Base-by-base conservation (phyloP, 2,797 vertebrate species). In the Sternotherus odoratus region DNA sequence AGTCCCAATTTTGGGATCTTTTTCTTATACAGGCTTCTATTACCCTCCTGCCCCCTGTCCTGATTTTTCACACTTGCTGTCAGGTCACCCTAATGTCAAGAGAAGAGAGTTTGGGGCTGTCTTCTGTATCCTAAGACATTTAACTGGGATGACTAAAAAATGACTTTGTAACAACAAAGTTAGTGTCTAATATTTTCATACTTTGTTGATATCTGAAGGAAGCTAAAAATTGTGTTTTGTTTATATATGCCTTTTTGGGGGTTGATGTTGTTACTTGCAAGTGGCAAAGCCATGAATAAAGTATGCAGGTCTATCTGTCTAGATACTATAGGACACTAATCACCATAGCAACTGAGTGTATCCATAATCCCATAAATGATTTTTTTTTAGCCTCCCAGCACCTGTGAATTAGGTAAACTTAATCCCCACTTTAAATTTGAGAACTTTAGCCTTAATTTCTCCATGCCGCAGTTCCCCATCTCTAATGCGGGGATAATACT, bases 401-500 rank as follows among this genome's bases (percentile, higher is more conserved):
- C 57, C 19, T 57, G 57, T 51, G 66, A 46, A 28, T 51, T 83
- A 63, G 43, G 8, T 43, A 72, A 51, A 13, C 51, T 69, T 12
- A 4, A 43, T 77, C 26, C 69, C 78, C 89, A 78, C 39, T 66
- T 46, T 83, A 54, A 81, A 82, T 12, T 48, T 86, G 56, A 26
- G n/a, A 91, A 43, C 0, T 1, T 88, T 78, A 51, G 53, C 83
- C 30, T 87, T 48, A 74, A 48, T 81, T 88, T 84, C 39, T 30
- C 28, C 28, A 2, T 46, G 26, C 43, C 43, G 57, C 8, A 79
- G 86, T 85, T 91, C 79, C 36, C 77, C 49, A 43, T 48, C 82
- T 94, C 57, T 57, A 83, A 77, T 85, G 36, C 63, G 57, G 84
- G 75, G 8, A 6, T 16, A 72, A 48, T 72, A 83, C 28, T 88